Conservation (phyloP, 1,140 invertebrate genomes). For the Armadillidium nasatum region DNA sequence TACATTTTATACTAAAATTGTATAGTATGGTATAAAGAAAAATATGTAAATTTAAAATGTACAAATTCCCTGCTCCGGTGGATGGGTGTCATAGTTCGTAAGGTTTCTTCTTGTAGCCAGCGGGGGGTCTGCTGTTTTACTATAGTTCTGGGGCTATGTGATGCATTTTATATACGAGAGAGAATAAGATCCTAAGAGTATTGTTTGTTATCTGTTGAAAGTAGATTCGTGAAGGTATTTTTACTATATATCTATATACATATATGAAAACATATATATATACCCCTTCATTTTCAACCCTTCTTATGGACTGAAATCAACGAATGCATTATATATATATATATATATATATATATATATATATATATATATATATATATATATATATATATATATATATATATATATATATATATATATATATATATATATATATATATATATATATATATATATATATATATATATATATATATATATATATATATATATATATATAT, state of each 20-base stretch:
- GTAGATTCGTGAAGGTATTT: neutral
- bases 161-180: neutral
- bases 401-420: no score
- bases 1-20: neutral
- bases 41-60: neutral
- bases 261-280: neutral
- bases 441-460: no score
- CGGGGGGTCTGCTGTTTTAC: no score
- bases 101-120: neutral
- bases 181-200: slow-evolving; percentile 1
- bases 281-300: neutral
- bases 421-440: no score
- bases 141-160: neutral
- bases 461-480: no score
- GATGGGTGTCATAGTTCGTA: neutral
- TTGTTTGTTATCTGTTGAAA: slow-evolving; percentile 4
- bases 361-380: no score
- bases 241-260: no score
- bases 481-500: no score
- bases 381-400: no score
- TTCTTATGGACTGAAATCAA: neutral
- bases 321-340: neutral
- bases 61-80: neutral
- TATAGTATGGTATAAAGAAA: neutral
- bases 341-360: no score